Evolutionary conservation across 2,113 vertebrate genomes (phyloP).

Genomic region (Lepidothrix coronata): DNA sequence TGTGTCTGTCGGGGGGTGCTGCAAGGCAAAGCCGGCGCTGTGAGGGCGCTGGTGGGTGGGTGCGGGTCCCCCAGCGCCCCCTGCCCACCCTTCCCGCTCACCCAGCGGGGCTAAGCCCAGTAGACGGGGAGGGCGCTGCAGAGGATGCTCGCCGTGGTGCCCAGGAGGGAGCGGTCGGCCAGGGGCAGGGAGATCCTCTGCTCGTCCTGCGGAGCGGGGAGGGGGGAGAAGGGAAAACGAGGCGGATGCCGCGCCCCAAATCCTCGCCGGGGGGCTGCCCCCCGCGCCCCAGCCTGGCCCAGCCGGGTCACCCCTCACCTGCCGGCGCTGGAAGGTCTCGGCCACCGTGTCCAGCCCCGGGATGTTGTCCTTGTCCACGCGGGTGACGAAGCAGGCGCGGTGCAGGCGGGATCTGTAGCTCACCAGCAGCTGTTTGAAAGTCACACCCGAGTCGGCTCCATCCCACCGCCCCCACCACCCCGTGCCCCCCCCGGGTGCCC

Average conservation of each 20-base stretch:
- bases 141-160: constrained; percentile 64
- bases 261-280: neutral
- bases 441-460: accelerated
- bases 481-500: accelerated
- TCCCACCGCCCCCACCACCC: neutral
- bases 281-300: accelerated
- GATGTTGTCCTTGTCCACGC: constrained; percentile 61
- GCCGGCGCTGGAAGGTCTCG: constrained; percentile 46
- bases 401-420: constrained; percentile 63
- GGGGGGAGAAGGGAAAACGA: accelerated
- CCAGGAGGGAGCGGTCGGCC: constrained; percentile 50
- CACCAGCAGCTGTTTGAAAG: constrained; percentile 67
- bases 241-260: neutral
- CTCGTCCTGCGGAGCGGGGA: neutral
- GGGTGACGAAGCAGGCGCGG: constrained; percentile 68
- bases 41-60: neutral
- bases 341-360: constrained; percentile 61
- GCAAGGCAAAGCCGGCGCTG: neutral
- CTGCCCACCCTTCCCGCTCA: neutral
- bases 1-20: neutral
- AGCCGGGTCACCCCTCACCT: neutral
- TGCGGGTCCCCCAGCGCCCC: neutral
- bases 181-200: neutral
- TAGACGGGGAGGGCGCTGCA: constrained; percentile 67
- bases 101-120: constrained; percentile 46